Percentiles rank a stretch among this genome's conserved stretches.
Evolutionary conservation across 2,797 vertebrate genomes (phyloP).

Genomic region (Anabas testudineus): DNA sequence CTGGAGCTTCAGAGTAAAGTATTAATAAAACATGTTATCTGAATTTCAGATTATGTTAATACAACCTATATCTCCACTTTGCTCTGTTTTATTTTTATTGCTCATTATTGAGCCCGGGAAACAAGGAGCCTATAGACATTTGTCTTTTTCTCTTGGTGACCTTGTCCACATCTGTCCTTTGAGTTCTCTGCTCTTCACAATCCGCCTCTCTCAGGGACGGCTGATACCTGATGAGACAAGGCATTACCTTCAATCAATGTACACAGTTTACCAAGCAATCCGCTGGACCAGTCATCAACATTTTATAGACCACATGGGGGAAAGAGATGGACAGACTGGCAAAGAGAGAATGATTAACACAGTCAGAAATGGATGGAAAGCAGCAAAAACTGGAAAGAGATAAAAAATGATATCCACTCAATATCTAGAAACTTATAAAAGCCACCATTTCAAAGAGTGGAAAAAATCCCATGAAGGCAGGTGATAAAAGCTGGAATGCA

Average conservation of each 20-base stretch:
- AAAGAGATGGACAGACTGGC: slow-evolving; percentile 9
- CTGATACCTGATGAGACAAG: slow-evolving; percentile 6
- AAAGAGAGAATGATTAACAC: slow-evolving; percentile 14
- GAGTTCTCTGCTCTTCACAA: slow-evolving; percentile 4
- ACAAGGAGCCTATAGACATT: neutral
- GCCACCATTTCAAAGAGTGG: slow-evolving; percentile 39
- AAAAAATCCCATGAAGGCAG: slow-evolving; percentile 15
- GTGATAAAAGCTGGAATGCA: slow-evolving; percentile 45
- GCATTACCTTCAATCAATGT: slow-evolving; percentile 2
- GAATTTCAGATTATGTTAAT: slow-evolving; percentile 8
- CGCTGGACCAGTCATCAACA: neutral
- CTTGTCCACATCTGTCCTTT: slow-evolving; percentile 13
- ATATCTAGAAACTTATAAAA: slow-evolving; percentile 28
- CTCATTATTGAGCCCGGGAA: neutral
- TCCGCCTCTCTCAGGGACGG: slow-evolving; percentile 9
- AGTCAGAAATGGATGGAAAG: slow-evolving; percentile 2
- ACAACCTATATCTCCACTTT: neutral
- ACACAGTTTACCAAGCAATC: neutral
- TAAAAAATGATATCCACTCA: neutral
- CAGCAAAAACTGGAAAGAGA: slow-evolving; percentile 16
- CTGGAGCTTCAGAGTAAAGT: neutral
- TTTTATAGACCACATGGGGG: slow-evolving; percentile 11
- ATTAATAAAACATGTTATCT: slow-evolving; percentile 17
- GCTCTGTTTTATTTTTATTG: neutral
- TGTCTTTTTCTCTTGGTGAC: slow-evolving; percentile 6